Evolutionary conservation across 2,797 vertebrate species (phyloP).

Genomic region (Buceros bicornis): DNA sequence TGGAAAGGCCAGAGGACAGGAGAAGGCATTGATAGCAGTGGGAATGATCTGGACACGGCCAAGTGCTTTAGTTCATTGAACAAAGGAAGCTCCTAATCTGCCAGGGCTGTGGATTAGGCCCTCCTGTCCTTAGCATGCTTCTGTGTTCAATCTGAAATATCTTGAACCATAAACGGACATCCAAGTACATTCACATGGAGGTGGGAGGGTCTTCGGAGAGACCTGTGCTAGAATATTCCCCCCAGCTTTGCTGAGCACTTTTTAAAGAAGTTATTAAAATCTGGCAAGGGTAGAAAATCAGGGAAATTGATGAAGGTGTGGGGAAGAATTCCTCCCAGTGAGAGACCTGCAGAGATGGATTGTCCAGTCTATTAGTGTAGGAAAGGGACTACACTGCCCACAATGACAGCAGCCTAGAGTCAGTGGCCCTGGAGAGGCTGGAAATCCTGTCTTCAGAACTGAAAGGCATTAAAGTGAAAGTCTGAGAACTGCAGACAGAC

Average conservation of each 20-base stretch:
- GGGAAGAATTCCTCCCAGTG: background rate
- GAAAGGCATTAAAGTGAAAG: background rate
- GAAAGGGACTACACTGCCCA: background rate
- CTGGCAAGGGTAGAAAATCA: background rate
- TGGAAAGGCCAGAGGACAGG: background rate
- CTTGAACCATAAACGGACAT: background rate
- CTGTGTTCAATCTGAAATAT: background rate
- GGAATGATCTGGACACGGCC: background rate
- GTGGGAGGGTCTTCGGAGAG: background rate
- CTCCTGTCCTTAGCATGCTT: background rate
- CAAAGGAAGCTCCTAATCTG: background rate
- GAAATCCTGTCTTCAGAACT: background rate
- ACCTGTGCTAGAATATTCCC: background rate
- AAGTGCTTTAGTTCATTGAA: background rate
- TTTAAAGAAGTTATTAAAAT: background rate
- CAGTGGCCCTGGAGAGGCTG: background rate
- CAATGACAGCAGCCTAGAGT: fast-evolving
- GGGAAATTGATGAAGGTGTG: background rate
- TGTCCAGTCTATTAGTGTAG: background rate
- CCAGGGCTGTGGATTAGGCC: background rate
- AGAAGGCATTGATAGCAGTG: background rate
- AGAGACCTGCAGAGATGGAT: background rate
- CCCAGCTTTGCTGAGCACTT: background rate
- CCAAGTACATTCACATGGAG: background rate
- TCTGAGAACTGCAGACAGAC: background rate